Conservation (phyloP, 2,113 vertebrate genomes). For the Pachycephala philippinensis region DNA sequence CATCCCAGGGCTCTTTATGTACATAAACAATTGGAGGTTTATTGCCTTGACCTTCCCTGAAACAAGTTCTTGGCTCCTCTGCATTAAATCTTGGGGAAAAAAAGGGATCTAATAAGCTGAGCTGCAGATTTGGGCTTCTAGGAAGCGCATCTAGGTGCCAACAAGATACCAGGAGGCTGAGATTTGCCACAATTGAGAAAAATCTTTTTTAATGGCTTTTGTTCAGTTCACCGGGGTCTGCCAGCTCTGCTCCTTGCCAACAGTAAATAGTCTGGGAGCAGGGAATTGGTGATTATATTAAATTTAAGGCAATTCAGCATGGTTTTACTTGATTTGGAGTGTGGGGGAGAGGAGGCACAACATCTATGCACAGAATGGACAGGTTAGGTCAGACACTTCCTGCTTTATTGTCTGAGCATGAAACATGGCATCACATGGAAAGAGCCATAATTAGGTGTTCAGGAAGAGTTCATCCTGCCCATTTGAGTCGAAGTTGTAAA, state of each 20-base stretch:
- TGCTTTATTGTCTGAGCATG: neutral
- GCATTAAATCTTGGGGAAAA: neutral
- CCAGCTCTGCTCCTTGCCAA: neutral
- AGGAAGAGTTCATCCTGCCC: neutral
- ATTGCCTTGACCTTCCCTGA: neutral
- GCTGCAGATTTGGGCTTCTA: neutral
- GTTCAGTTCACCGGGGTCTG: neutral
- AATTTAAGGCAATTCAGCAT: neutral
- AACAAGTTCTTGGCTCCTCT: neutral
- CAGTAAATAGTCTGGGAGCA: neutral
- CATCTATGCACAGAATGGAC: neutral
- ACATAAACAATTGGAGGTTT: neutral
- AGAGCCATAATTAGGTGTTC: neutral
- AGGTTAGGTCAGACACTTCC: neutral
- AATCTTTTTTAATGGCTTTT: neutral
- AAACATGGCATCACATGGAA: neutral
- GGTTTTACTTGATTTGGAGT: neutral
- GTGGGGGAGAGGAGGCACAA: neutral
- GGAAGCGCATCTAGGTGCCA: rapidly evolving
- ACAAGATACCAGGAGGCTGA: neutral
- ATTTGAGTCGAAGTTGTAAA: neutral
- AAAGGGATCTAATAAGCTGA: neutral
- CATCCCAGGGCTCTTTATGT: neutral
- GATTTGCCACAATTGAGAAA: neutral
- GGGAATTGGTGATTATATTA: neutral